phyloP scores from a whole-genome alignment of 1,140 invertebrate species.

The Aricia agestis region DNA sequence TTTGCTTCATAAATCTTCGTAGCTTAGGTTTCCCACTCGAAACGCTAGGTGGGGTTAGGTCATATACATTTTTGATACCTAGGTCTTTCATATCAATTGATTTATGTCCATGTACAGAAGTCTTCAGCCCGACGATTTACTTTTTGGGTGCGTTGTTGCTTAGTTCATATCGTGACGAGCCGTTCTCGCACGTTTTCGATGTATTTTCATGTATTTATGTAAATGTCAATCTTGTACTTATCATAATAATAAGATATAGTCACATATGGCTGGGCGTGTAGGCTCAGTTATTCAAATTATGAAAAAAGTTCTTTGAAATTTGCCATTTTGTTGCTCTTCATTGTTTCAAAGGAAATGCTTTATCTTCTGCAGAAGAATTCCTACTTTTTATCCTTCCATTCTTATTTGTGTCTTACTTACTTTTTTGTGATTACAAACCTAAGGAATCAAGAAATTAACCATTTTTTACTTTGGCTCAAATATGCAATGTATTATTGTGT shows the following conservation, averaged over 20 bases:
- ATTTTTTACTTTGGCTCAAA: too few relatives aligned
- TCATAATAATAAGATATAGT: background rate
- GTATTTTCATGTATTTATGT: background rate
- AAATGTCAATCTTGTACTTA: background rate
- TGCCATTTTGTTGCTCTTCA: too few relatives aligned
- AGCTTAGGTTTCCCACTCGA: conserved; percentile 51
- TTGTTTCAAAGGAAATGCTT: too few relatives aligned
- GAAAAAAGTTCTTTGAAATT: too few relatives aligned
- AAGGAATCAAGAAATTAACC: too few relatives aligned
- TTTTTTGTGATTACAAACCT: too few relatives aligned
- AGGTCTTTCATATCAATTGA: conserved; percentile 5
- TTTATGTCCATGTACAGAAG: conserved; percentile 1
- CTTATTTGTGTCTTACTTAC: too few relatives aligned
- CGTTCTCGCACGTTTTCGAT: too few relatives aligned
- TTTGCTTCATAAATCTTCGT: conserved; percentile 16
- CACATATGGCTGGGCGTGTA: background rate
- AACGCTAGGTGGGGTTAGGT: conserved; percentile 67
- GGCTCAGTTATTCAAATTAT: too few relatives aligned
- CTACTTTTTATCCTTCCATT: too few relatives aligned
- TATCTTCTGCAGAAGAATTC: too few relatives aligned
- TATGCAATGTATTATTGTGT: too few relatives aligned
- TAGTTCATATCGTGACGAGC: background rate
- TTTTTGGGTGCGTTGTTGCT: background rate
- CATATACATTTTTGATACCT: conserved; percentile 36
- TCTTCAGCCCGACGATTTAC: background rate